These are phyloP conservation scores for Panulirus ornatus DNA, from an alignment of 1,140 invertebrate species.

Conservation along the genomic window DNA sequence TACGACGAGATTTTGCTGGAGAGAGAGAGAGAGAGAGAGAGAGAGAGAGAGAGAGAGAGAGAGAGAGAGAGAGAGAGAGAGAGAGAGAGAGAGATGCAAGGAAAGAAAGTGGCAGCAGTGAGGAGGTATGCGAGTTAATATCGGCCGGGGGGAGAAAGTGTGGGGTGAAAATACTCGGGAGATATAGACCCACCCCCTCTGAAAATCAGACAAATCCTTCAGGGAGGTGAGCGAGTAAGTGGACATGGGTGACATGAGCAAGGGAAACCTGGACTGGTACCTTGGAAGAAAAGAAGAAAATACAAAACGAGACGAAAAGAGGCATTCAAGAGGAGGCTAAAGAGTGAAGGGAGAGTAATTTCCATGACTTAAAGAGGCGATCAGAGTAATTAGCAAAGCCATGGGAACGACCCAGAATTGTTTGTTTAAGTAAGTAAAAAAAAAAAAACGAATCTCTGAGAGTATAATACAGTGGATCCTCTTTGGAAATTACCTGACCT, in stretches of 20 bases:
- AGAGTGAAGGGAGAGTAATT: background rate
- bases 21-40: background rate
- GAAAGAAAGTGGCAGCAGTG: background rate
- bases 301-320: too few species aligned
- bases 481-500: constrained; percentile 1
- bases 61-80: background rate
- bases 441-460: background rate
- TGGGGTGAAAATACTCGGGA: too few species aligned
- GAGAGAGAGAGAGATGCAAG: background rate
- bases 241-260: background rate
- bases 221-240: too few species aligned
- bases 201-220: too few species aligned
- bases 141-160: too few species aligned
- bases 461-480: background rate
- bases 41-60: constrained; percentile 2
- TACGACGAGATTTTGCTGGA: too few species aligned
- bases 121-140: background rate
- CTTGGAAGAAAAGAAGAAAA: too few species aligned
- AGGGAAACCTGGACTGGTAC: background rate
- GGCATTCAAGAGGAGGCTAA: too few species aligned
- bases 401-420: background rate
- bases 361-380: background rate
- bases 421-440: background rate
- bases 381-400: constrained; percentile 20
- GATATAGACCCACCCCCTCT: too few species aligned